Conservation (phyloP, 2,888 invertebrate genomes). For the Byasa hedistus region DNA sequence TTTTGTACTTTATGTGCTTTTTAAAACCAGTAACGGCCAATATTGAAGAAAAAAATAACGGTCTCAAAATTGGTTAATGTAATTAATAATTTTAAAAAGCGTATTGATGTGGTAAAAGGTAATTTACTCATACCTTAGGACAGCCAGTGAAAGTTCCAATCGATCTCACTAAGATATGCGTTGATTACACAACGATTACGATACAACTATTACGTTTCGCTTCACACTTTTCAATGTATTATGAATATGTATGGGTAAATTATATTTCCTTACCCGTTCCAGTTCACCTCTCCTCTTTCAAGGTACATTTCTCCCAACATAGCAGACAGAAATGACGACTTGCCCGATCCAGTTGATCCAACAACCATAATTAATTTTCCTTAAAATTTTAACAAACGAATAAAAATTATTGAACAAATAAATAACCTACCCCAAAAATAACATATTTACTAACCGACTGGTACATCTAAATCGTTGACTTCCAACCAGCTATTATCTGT, state of each 20-base stretch:
- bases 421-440: neutral
- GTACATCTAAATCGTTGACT: constrained; percentile 68
- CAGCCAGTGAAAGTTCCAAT: constrained; percentile 15
- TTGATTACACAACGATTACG: neutral
- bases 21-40: too few species aligned
- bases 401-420: neutral
- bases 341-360: constrained; percentile 90
- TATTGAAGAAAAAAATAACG: too few species aligned
- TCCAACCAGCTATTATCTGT: constrained; percentile 61
- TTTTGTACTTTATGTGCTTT: too few species aligned
- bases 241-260: neutral
- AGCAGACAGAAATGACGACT: constrained; percentile 87
- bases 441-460: constrained; percentile 48
- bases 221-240: neutral
- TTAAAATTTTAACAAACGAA: constrained; percentile 39
- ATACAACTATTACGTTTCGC: constrained; percentile 2
- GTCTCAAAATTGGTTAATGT: too few species aligned
- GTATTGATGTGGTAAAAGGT: too few species aligned
- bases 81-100: too few species aligned
- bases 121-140: constrained; percentile 1
- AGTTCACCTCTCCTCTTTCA: constrained; percentile 81
- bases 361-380: constrained; percentile 87
- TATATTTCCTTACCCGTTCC: constrained; percentile 78
- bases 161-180: constrained; percentile 7
- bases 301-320: constrained; percentile 89